These are phyloP conservation scores for Rhagoletis pomonella DNA, from an alignment of 1,140 invertebrate species.

Conservation along the genomic window DNA sequence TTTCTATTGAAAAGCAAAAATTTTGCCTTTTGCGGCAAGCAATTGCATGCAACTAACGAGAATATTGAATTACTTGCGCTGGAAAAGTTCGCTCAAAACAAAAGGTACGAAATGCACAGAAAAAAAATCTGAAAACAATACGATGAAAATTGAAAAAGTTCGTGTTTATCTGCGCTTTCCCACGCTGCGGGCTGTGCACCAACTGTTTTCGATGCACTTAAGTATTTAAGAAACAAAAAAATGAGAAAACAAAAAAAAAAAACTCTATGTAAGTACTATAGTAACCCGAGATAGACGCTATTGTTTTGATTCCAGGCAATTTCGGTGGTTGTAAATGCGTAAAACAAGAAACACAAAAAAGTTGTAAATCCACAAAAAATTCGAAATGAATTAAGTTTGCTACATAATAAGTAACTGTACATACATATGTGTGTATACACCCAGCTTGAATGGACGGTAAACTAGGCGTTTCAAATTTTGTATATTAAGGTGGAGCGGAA, in stretches of 20 bases:
- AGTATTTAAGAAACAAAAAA: not conserved
- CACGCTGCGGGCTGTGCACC: not conserved
- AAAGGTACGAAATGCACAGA: not conserved
- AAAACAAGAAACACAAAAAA: not conserved
- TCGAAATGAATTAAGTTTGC: slow-evolving; percentile 45
- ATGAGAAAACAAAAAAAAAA: too few relatives aligned
- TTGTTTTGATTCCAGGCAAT: slow-evolving; percentile 15
- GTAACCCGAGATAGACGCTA: not conserved
- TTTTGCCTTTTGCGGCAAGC: not conserved
- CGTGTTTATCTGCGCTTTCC: slow-evolving; percentile 14
- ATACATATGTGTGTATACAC: too few relatives aligned
- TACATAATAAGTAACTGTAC: not conserved
- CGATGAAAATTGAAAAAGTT: slow-evolving; percentile 41
- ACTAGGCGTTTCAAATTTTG: too few relatives aligned
- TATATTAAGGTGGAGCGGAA: too few relatives aligned
- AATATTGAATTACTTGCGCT: slow-evolving; percentile 13
- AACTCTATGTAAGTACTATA: not conserved
- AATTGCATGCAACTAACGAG: not conserved
- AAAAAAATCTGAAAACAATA: slow-evolving; percentile 4
- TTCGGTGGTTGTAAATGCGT: too few relatives aligned
- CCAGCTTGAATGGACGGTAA: too few relatives aligned
- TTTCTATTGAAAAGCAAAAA: not conserved
- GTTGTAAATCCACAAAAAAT: not conserved
- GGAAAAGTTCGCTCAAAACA: slow-evolving; percentile 2
- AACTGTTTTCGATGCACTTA: slow-evolving; percentile 34